Base-by-base conservation (phyloP, 1,140 invertebrate species). In the Drosophila fuyamai region DNA sequence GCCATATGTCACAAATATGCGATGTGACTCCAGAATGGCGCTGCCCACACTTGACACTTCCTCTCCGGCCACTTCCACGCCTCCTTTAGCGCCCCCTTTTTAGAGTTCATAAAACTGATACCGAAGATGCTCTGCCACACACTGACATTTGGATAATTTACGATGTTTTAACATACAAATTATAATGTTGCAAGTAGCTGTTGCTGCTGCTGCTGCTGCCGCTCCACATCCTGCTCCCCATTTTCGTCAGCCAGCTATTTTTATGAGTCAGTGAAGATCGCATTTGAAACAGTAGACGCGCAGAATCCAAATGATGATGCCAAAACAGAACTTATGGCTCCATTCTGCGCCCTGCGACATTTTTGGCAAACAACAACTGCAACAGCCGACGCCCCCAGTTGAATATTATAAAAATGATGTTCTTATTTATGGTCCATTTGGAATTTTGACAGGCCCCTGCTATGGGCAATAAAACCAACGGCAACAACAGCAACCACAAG, bases 131-230 rank as follows among this genome's bases (percentile, higher is more conserved):
- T 50, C 59, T 80, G 80, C 68, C 67, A 71, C 81, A 80, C 79
- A 77, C 72, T 81, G 89, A 78, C 83, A 91, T 88, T 91, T 77
- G 51, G 79, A 81, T 91, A 88, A 91, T 91, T 91, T 91, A 91
- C 85, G 90, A 91, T 91, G 82, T 83, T 88, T 91, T 90, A 91
- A 84, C 90, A 84, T 79, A 80, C 90, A 91, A 90, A 91, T 91
- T 91, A 91, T 91, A 90, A 83, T 90, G 83, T 80, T 86, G 86
- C 86, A 90, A 84, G 68, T 75, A 54, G 40, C 35, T 56, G 56
- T 14, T 44, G 63, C 18, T 38, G 35, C 32, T 58, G 55, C 41
- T 48, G 58, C 47, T 44, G 51, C 14, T 43, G 18, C 13, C 58
- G 32, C 23, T 18, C 23, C 41, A 72, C 76, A 80, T 80, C 76